phyloP scores from a whole-genome alignment of 2,888 invertebrate species.

The Calameuta pallipes region DNA sequence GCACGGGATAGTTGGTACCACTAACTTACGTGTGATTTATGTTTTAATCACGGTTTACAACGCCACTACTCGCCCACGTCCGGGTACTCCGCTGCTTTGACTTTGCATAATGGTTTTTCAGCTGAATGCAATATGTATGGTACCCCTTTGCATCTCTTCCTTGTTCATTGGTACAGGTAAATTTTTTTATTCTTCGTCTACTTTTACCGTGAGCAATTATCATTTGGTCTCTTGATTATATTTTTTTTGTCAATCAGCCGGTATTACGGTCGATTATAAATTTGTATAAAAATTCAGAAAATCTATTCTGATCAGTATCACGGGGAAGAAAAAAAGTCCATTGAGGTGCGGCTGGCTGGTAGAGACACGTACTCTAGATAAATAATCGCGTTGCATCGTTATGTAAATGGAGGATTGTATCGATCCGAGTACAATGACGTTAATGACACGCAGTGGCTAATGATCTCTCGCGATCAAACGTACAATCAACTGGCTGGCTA shows the following conservation, averaged over 20 bases:
- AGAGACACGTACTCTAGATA: slow-evolving; percentile 46
- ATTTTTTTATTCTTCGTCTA: background rate
- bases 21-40: slow-evolving; percentile 48
- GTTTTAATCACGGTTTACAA: slow-evolving; percentile 47
- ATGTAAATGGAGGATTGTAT: slow-evolving; percentile 47
- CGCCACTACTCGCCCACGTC: slow-evolving; percentile 36
- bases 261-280: background rate
- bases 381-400: slow-evolving; percentile 48
- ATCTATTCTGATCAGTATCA: background rate
- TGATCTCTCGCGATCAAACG: slow-evolving; percentile 24
- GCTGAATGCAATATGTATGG: slow-evolving; percentile 31
- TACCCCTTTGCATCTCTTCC: slow-evolving; percentile 22
- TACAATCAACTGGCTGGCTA: slow-evolving; percentile 46
- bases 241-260: background rate
- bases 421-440: slow-evolving; percentile 37
- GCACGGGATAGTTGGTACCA: slow-evolving; percentile 19
- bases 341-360: background rate
- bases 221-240: slow-evolving; percentile 7
- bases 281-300: background rate
- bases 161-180: slow-evolving; percentile 22
- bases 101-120: slow-evolving; percentile 44
- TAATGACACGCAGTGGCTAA: slow-evolving; percentile 40
- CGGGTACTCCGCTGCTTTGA: slow-evolving; percentile 29
- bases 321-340: background rate
- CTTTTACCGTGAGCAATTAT: background rate